Conservation (phyloP, 2,888 invertebrate species). For the Isoperla grammatica region DNA sequence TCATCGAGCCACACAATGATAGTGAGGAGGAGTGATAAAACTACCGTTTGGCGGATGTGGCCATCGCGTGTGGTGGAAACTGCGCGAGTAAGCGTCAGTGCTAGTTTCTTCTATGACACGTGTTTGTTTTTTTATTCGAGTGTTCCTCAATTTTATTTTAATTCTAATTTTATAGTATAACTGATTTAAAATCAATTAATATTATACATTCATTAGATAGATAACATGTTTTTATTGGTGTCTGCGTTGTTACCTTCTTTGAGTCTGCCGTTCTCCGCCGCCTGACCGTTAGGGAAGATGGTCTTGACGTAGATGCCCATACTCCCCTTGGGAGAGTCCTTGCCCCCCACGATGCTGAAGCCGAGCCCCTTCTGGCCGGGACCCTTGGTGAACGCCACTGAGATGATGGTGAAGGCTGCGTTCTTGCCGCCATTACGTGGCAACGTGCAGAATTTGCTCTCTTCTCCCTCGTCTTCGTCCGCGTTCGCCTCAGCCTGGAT, state of each 20-base stretch:
- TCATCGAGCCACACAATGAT: no score
- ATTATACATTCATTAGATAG: no score
- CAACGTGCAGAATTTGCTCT: conserved; percentile 53
- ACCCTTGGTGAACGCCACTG: conserved; percentile 67
- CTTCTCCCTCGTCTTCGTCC: conserved; percentile 37
- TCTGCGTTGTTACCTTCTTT: conserved; percentile 64
- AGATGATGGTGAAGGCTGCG: conserved; percentile 49
- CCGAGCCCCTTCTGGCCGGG: conserved; percentile 80
- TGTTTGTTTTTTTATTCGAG: no score
- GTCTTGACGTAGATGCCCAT: conserved; percentile 88
- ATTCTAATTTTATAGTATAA: no score
- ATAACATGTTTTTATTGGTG: no score
- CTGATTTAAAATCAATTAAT: no score
- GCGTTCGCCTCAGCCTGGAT: background rate
- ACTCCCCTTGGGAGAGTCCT: conserved; percentile 76
- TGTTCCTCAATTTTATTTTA: no score
- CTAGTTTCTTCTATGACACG: no score
- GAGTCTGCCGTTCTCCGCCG: conserved; percentile 70
- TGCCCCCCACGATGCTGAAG: conserved; percentile 85
- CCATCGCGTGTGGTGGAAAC: no score
- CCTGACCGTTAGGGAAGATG: conserved; percentile 78
- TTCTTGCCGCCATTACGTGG: conserved; percentile 50
- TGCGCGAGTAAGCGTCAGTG: no score
- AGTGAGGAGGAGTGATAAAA: no score
- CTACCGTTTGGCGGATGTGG: no score